A percentile compares a stretch with the other conserved stretches of the same genome.
Conservation (phyloP, 2,888 invertebrate genomes). For the Papilio protenor region DNA sequence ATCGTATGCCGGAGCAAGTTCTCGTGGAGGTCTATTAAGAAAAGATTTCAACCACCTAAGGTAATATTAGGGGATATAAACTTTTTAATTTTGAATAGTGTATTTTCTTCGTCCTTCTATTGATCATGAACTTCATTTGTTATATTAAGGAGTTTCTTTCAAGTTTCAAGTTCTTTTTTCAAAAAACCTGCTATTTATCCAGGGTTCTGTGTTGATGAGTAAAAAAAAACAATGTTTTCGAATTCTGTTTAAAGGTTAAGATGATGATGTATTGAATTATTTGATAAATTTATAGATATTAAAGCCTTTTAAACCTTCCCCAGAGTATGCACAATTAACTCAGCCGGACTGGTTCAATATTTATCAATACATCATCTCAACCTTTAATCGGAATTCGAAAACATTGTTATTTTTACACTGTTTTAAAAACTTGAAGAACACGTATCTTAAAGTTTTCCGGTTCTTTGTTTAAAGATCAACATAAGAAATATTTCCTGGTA, state of each 20-base stretch:
- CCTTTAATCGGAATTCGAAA: neutral
- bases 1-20: constrained; percentile 69
- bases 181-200: neutral
- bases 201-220: neutral
- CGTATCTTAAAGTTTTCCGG: neutral
- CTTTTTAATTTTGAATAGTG: neutral
- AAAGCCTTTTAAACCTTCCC: too few species aligned
- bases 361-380: neutral
- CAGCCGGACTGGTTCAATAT: too few species aligned
- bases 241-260: neutral
- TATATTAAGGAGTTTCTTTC: neutral
- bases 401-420: neutral
- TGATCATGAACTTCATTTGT: neutral
- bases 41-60: constrained; percentile 77
- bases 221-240: neutral
- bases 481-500: constrained; percentile 4
- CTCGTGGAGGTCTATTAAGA: constrained; percentile 74
- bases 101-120: constrained; percentile 9
- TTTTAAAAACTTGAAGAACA: neutral
- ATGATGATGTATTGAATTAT: too few species aligned
- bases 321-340: too few species aligned
- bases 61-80: constrained; percentile 52
- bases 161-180: neutral
- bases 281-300: too few species aligned
- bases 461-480: constrained; percentile 17